Evolutionary conservation across 2,888 invertebrate species (phyloP).

Genomic region (Liodrosophila aerea): DNA sequence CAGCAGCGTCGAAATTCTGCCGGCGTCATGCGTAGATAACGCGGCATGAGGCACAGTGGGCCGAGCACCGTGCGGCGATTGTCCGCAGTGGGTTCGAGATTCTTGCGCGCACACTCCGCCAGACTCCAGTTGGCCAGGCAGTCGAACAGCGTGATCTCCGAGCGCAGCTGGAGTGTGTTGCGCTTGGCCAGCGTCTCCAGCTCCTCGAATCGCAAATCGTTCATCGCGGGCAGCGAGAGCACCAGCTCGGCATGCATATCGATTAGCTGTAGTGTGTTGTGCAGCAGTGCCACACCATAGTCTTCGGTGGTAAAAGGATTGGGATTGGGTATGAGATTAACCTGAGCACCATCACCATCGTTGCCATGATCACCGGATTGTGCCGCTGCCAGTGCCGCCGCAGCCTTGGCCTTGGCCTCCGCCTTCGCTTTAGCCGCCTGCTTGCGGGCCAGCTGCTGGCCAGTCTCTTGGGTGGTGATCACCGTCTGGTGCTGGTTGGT

Average conservation of each 20-base stretch:
- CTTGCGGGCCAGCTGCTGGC: constrained; percentile 53
- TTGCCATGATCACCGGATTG: constrained; percentile 49
- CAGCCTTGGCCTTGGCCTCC: constrained; percentile 40
- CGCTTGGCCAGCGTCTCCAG: constrained; percentile 82
- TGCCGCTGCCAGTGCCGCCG: constrained; percentile 49
- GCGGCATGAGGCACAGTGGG: constrained; percentile 80
- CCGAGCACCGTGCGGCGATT: constrained; percentile 82
- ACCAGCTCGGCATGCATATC: constrained; percentile 82
- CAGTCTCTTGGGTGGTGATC: constrained; percentile 72
- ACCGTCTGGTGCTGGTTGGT: constrained; percentile 78
- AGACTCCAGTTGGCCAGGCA: constrained; percentile 82
- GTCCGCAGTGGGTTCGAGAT: constrained; percentile 79
- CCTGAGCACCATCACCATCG: constrained; percentile 43
- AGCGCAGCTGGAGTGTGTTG: constrained; percentile 80
- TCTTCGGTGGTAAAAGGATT: constrained; percentile 82
- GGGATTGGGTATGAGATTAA: constrained; percentile 70
- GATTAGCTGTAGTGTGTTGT: constrained; percentile 81
- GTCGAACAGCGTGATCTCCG: constrained; percentile 81
- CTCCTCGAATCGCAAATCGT: constrained; percentile 81
- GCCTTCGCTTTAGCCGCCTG: constrained; percentile 65
- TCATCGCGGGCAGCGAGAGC: constrained; percentile 78
- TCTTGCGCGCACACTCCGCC: constrained; percentile 81
- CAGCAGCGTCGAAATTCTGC: constrained; percentile 80
- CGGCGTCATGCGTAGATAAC: constrained; percentile 79
- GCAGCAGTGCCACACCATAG: constrained; percentile 80